Base-by-base conservation (phyloP, 2,888 invertebrate genomes). In the Pandemis heparana region DNA sequence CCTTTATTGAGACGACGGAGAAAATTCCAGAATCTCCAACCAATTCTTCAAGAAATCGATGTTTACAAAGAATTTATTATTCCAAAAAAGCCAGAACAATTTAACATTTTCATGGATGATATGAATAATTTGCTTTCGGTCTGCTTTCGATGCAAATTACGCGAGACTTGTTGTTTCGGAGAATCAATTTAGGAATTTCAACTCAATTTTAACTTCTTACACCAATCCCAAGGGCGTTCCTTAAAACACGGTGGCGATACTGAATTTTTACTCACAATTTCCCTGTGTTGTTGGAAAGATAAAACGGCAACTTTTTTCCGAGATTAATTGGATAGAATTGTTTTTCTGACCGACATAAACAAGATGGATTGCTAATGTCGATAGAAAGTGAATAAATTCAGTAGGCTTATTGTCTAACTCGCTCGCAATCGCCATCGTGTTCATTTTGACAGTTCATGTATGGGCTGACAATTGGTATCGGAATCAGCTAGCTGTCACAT, bases 111-210 rank as follows among this genome's bases (percentile, higher is more conserved):
- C 12, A 59, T 51, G 61, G 39, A 63, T 56, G 5, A 59, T 23
- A 18, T 48, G 43, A 67, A 67, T 67, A 46, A 73, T 48, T 48
- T 32, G 48, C 46, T 59, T 64, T 61, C 39, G 18, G 65, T 62
- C 63, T 48, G 68, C 39, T 48, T 48, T 64, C n/a, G 59, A 68
- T 64, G 48, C 48, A 59, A 72, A 72, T 72, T 56, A 59, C 38
- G 43, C 56, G 18, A 67, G 62, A 51, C 73, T 64, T 68, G 63
- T 73, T 69, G 48, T 68, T 73, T 48, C 32, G 16, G 23, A 16
- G 41, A 64, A 59, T 69, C 73, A 73, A 69, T 73, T 73, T 63
- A 63, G 67, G 48, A 67, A 73, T 59, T 73, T 60, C 48, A 69
- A 64, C 63, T 69, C 48, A 59, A 73, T 64, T 73, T 64, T 56